Evolutionary conservation across 2,113 vertebrate genomes (phyloP), one percentile per base, ranked within the genome.

Genomic region (Manacus vitellinus): DNA sequence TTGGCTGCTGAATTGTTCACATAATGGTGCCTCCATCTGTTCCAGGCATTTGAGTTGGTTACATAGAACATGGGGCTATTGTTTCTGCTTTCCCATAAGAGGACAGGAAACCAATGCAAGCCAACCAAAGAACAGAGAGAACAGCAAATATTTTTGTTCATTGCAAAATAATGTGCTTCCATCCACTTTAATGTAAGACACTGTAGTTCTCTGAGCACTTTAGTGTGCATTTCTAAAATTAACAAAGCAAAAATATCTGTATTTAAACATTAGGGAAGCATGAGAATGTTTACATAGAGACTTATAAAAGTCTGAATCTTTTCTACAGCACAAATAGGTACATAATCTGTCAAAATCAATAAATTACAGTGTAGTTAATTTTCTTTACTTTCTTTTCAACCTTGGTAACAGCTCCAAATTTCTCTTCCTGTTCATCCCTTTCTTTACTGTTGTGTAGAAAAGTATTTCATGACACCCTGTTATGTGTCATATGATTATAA

Each of bases 1-100:
- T 86, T 94, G 79, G 85, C 90, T 92, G 27, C 67, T 63, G n/a
- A 83, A 31, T 80, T 1, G 0, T 70, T 94, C 90, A 85, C 76
- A 85, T 93, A 95, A 89, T 92, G 51, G 67, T 93, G 62, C 22
- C 43, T 93, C 82, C 90, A 97, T 95, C 75, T 90, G 91, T 92
- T 95, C 68, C 90, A 93, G 52, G 27, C 65, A 80, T 96, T 94
- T 95, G 43, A 74, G 10, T 31, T 88, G 76, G 81, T 75, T 76
- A 76, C 49, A 44, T n/a, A 61, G 39, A 89, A 90, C 35, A 30
- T 43, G 56, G 22, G 22, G 10, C 30, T 88, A 86, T 93, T 92
- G 82, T 93, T 90, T 96, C 72, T 85, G 43, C 79, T 71, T 78
- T 88, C 63, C 25, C 61, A 31, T 33, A 80, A 79, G 67, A 90